Evolutionary conservation across 2,797 vertebrate genomes (phyloP).

Genomic region (Phrynocephalus vlangalii): DNA sequence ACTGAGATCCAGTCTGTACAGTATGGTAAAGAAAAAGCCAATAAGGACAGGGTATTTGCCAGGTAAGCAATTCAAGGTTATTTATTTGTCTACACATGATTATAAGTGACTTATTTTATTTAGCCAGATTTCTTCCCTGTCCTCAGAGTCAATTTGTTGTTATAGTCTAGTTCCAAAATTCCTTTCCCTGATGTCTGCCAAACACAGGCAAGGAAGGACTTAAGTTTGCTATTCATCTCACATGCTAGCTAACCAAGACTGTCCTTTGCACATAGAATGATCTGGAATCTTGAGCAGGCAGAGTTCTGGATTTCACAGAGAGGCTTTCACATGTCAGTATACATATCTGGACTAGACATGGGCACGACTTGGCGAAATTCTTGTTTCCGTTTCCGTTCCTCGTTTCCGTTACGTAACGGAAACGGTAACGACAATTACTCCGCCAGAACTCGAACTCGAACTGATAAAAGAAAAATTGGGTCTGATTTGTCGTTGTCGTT

Average conservation of each 20-base stretch:
- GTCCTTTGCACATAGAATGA: not conserved
- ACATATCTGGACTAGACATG: not conserved
- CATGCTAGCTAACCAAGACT: not conserved
- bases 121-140: not conserved
- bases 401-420: no score
- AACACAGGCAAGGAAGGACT: not conserved
- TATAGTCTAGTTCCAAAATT: not conserved
- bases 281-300: not conserved
- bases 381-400: no score
- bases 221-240: not conserved
- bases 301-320: not conserved
- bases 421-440: no score
- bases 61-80: constrained; percentile 82
- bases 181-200: not conserved
- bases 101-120: not conserved
- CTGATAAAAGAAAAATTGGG: no score
- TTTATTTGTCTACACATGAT: constrained; percentile 9
- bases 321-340: not conserved
- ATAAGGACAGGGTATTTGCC: constrained; percentile 96
- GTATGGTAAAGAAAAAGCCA: constrained; percentile 97
- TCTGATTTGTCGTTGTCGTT: no score
- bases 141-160: not conserved
- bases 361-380: no score
- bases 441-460: no score
- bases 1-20: constrained; percentile 98